Evolutionary conservation across 2,797 vertebrate genomes (phyloP).

Genomic region (Ptychadena robeensis): DNA sequence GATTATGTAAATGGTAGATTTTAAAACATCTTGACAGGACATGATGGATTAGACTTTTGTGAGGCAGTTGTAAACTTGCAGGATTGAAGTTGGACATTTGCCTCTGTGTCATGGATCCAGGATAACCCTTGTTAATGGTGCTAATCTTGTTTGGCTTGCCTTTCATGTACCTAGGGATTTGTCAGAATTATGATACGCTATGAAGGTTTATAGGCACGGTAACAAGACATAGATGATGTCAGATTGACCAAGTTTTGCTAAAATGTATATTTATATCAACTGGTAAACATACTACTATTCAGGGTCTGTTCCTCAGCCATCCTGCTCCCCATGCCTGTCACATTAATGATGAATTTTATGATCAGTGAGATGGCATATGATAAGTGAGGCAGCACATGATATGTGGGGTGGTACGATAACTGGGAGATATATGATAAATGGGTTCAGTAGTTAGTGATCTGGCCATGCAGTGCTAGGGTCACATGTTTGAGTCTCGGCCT

Average conservation of each 20-base stretch:
- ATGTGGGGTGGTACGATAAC: no score
- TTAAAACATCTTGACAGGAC: constrained; percentile 78
- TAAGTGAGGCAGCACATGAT: no score
- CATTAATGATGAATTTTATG: no score
- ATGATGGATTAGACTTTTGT: constrained; percentile 82
- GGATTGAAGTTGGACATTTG: constrained; percentile 68
- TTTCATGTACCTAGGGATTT: constrained; percentile 70
- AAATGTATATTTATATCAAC: neutral
- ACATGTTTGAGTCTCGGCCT: no score
- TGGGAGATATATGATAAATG: no score
- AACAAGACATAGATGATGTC: neutral
- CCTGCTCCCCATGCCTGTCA: no score
- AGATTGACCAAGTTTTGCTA: neutral
- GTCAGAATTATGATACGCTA: constrained; percentile 21
- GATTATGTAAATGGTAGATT: constrained; percentile 84
- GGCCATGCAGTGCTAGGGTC: no score
- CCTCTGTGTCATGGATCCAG: constrained; percentile 68
- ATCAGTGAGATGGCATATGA: no score
- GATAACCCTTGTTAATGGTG: constrained; percentile 80
- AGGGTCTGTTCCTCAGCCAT: no score
- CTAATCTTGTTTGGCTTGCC: constrained; percentile 83
- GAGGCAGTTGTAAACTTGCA: constrained; percentile 71
- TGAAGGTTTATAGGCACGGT: neutral
- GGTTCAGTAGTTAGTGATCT: no score
- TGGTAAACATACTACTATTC: neutral